These are phyloP conservation scores for Abrostola triplasia DNA, from an alignment of 2,888 invertebrate species.

Conservation along the genomic window DNA sequence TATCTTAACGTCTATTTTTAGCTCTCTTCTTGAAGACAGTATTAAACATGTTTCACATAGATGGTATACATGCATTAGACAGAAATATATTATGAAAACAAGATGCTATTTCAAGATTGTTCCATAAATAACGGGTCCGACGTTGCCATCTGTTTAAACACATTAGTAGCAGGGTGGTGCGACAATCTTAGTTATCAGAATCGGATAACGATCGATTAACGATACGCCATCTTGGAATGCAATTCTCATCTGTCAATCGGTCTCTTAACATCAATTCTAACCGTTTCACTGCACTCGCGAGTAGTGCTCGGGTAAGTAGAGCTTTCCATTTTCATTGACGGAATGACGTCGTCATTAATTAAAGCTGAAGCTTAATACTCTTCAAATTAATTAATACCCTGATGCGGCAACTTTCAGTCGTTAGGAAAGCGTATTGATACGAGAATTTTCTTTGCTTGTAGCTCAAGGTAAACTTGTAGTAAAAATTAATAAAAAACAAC, in stretches of 20 bases:
- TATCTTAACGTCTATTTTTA: constrained; percentile 16
- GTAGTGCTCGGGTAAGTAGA: constrained; percentile 12
- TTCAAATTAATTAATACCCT: constrained; percentile 29
- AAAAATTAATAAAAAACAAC: too few relatives aligned
- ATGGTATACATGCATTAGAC: constrained; percentile 18
- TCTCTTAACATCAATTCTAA: constrained; percentile 36
- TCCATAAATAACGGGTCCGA: constrained; percentile 33
- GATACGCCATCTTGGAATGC: constrained; percentile 39
- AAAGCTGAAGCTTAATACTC: constrained; percentile 16
- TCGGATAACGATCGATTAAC: constrained; percentile 20
- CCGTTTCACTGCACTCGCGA: constrained; percentile 34
- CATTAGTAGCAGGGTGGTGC: constrained; percentile 20
- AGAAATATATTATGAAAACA: constrained; percentile 29
- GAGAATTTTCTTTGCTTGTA: background rate
- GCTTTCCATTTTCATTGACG: constrained; percentile 46
- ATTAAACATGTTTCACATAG: constrained; percentile 22
- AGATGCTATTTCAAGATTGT: constrained; percentile 40
- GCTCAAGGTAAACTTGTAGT: too few relatives aligned
- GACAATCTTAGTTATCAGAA: constrained; percentile 20
- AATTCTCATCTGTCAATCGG: constrained; percentile 41
- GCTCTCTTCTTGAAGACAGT: constrained; percentile 30
- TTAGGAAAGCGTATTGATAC: constrained; percentile 20
- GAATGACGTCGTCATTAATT: constrained; percentile 30
- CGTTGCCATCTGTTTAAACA: constrained; percentile 32
- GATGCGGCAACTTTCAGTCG: constrained; percentile 27